These are phyloP conservation scores for Anneissia japonica DNA, from an alignment of 35 echinoderm and acorn worm genomes.

Conservation along the genomic window DNA sequence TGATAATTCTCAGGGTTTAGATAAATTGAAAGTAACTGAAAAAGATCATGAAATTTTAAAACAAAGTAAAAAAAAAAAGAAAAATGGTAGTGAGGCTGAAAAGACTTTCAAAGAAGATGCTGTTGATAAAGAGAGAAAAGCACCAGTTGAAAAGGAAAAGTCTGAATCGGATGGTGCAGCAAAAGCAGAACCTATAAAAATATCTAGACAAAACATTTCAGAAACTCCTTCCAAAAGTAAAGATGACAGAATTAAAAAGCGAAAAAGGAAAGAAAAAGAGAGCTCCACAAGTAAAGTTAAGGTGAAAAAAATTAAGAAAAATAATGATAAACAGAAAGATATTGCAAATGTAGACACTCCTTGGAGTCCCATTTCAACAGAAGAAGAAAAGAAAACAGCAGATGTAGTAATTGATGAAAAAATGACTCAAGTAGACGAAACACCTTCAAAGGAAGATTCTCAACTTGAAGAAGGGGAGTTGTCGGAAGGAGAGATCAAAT, in stretches of 20 bases:
- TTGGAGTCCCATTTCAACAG: background rate
- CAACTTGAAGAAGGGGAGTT: background rate
- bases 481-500: background rate
- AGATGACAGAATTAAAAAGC: background rate
- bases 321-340: background rate
- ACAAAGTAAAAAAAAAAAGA: background rate
- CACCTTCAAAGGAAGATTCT: background rate
- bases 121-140: background rate
- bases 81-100: background rate
- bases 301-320: background rate
- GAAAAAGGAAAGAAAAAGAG: background rate
- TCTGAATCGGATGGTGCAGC: background rate
- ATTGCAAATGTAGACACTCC: background rate
- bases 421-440: background rate
- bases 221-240: background rate
- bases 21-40: too few relatives aligned
- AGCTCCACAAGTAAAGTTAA: background rate
- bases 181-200: too few relatives aligned
- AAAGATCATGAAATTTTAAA: background rate
- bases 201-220: background rate
- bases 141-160: background rate
- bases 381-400: background rate
- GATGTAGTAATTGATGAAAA: background rate
- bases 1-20: background rate
- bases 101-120: background rate